Conservation (phyloP, 1,140 invertebrate species). For the Lysiphlebus fabarum region DNA sequence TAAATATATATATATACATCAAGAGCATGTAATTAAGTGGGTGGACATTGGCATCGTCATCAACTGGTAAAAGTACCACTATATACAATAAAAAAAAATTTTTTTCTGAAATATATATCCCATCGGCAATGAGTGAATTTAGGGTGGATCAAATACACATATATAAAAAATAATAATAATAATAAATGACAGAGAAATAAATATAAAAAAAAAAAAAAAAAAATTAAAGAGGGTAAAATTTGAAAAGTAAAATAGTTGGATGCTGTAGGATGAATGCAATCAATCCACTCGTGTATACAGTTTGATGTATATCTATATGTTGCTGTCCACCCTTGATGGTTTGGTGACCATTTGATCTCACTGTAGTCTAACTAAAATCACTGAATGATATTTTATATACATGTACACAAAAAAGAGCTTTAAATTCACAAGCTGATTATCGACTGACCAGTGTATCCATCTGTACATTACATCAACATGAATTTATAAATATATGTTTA, state of each 20-base stretch:
- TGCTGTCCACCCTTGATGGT: slow-evolving; percentile 18
- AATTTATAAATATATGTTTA: too few relatives aligned
- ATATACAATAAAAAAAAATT: not conserved
- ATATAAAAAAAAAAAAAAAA: not conserved
- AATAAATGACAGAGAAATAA: not conserved
- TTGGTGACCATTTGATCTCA: slow-evolving; percentile 26
- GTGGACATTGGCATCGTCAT: slow-evolving; percentile 17
- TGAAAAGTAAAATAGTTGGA: not conserved
- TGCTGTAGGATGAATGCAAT: slow-evolving; percentile 24
- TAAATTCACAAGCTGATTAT: too few relatives aligned
- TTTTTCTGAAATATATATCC: slow-evolving; percentile 16
- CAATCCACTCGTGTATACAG: slow-evolving; percentile 20
- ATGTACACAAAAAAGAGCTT: too few relatives aligned
- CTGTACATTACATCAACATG: too few relatives aligned
- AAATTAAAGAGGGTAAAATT: slow-evolving; percentile 1
- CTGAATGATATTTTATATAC: too few relatives aligned
- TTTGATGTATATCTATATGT: too few relatives aligned
- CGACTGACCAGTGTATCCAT: too few relatives aligned
- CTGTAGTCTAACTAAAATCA: not conserved
- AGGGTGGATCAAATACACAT: not conserved
- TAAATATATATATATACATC: too few relatives aligned
- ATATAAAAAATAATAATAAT: not conserved
- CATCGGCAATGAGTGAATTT: not conserved
- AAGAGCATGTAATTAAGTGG: slow-evolving; percentile 29
- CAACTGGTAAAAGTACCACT: slow-evolving; percentile 1